A percentile compares a stretch with the other conserved stretches of the same genome.
phyloP scores from a whole-genome alignment of 1,140 invertebrate genomes.

The Trichogramma pretiosum region DNA sequence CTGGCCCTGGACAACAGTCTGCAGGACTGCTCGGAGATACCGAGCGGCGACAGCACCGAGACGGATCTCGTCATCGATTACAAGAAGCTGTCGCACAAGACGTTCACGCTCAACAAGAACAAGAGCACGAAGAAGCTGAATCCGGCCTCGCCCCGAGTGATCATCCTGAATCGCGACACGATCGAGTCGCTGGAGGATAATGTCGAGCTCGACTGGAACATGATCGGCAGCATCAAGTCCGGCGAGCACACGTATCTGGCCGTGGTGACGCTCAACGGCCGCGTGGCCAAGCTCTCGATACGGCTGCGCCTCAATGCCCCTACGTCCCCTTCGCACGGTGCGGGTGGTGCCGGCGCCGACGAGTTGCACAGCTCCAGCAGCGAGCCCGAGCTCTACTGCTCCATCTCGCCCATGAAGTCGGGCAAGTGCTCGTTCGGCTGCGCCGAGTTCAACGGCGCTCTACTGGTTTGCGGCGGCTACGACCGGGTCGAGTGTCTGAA shows the following conservation, averaged over 20 bases:
- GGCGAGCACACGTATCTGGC: conserved; percentile 58
- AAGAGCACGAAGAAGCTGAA: conserved; percentile 45
- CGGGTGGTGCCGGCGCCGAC: conserved; percentile 37
- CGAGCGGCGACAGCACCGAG: conserved; percentile 56
- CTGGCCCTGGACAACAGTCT: conserved; percentile 65
- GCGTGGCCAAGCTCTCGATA: conserved; percentile 56
- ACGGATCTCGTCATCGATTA: conserved; percentile 75
- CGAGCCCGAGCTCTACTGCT: conserved; percentile 52
- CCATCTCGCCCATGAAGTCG: conserved; percentile 57
- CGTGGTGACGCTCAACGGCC: conserved; percentile 56
- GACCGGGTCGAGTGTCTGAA: conserved; percentile 75
- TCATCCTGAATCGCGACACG: conserved; percentile 53
- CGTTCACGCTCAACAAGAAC: conserved; percentile 34
- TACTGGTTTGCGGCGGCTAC: conserved; percentile 76
- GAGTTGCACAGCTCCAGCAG: conserved; percentile 25
- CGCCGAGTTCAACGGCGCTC: conserved; percentile 55
- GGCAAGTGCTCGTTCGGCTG: conserved; percentile 68
- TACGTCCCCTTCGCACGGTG: conserved; percentile 38
- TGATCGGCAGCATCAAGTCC: conserved; percentile 53
- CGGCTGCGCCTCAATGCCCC: conserved; percentile 50
- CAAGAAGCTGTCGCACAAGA: conserved; percentile 58
- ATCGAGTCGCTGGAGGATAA: conserved; percentile 44
- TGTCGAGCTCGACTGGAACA: conserved; percentile 57
- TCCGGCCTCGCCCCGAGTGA: conserved; percentile 54
- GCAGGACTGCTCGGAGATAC: conserved; percentile 70